Percentiles rank a stretch among this genome's conserved stretches.
These are phyloP conservation scores for Scopus umbretta DNA, from an alignment of 2,113 vertebrate genomes.

Conservation along the genomic window DNA sequence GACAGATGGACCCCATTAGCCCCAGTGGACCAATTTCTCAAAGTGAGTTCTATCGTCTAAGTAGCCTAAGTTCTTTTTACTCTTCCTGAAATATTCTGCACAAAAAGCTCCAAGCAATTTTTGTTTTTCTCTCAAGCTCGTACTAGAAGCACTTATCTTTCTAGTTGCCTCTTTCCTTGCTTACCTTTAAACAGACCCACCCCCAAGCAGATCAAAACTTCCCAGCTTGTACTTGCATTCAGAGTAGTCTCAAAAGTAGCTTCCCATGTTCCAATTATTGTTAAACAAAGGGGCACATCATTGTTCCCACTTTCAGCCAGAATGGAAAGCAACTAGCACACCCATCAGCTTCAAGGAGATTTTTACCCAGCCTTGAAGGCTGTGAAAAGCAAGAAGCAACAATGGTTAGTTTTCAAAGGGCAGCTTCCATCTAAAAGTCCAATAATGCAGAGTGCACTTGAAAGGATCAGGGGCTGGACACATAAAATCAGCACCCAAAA, in stretches of 20 bases:
- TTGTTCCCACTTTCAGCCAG: conserved; percentile 1
- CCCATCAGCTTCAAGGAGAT: conserved; percentile 4
- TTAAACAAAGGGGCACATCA: conserved; percentile 2
- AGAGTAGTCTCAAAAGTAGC: not conserved
- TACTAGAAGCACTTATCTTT: not conserved
- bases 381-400: conserved; percentile 33
- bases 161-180: not conserved
- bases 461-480: not conserved
- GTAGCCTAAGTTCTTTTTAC: not conserved
- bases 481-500: conserved; percentile 32
- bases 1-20: not conserved
- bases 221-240: not conserved
- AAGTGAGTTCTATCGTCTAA: not conserved
- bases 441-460: conserved; percentile 47
- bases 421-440: conserved; percentile 16
- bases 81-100: not conserved
- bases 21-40: not conserved
- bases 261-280: conserved; percentile 19
- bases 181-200: not conserved
- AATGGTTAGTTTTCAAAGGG: conserved; percentile 42
- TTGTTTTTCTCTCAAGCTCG: not conserved
- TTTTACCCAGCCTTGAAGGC: conserved; percentile 5
- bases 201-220: not conserved
- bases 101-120: not conserved
- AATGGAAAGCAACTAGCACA: conserved; percentile 1